Percentiles rank a stretch among this genome's conserved stretches.
Conservation (phyloP, 2,797 vertebrate species). For the Enoplosus armatus region DNA sequence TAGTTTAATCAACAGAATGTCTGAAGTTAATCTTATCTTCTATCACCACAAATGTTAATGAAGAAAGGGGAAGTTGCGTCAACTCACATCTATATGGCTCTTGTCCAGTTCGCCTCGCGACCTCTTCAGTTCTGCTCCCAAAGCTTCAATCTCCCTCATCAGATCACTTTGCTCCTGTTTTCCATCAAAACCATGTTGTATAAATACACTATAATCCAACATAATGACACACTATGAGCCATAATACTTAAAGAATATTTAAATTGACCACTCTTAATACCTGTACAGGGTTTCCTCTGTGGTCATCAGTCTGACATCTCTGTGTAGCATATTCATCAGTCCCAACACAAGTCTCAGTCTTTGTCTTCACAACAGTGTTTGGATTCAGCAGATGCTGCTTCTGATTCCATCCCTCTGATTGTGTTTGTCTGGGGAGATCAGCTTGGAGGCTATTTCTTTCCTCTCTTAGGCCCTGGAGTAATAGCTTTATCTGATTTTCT, state of each 20-base stretch:
- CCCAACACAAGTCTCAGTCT: constrained; percentile 8
- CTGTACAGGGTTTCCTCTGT: constrained; percentile 55
- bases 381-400: constrained; percentile 25
- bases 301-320: constrained; percentile 35
- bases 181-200: constrained; percentile 16
- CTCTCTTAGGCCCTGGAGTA: constrained; percentile 52
- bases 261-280: constrained; percentile 43
- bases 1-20: background rate
- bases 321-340: constrained; percentile 16
- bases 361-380: background rate
- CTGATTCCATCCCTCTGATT: constrained; percentile 38
- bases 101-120: constrained; percentile 79
- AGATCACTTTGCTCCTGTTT: constrained; percentile 59
- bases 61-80: background rate
- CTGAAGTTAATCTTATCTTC: background rate
- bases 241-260: background rate
- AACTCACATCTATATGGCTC: constrained; percentile 78
- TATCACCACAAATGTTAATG: background rate
- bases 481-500: constrained; percentile 56
- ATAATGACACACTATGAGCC: background rate
- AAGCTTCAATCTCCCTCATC: constrained; percentile 61
- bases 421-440: constrained; percentile 35
- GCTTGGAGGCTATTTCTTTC: constrained; percentile 46
- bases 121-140: constrained; percentile 69
- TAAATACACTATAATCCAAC: constrained; percentile 3